Conservation (phyloP, 2,888 invertebrate species). For the Coleophora deauratella region DNA sequence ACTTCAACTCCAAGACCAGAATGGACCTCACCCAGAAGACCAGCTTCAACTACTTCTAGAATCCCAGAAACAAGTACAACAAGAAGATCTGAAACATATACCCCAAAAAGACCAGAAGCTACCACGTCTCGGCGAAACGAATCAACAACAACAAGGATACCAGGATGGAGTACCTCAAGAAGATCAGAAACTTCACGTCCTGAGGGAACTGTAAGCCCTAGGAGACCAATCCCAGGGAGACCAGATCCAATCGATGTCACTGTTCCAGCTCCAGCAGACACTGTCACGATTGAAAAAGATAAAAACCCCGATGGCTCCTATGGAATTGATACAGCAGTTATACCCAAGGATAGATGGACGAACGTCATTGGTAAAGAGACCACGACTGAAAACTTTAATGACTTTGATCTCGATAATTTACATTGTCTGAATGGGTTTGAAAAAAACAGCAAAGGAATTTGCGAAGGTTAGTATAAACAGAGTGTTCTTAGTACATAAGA, state of each 20-base stretch:
- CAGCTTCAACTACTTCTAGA: not conserved
- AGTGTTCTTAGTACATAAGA: no score
- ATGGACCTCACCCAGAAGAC: conserved; percentile 12
- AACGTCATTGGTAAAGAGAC: conserved; percentile 31
- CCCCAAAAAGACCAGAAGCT: conserved; percentile 10
- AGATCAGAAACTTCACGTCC: conserved; percentile 3
- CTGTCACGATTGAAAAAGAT: conserved; percentile 27
- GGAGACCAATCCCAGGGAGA: conserved; percentile 11
- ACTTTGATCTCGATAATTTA: conserved; percentile 39
- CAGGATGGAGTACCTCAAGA: not conserved
- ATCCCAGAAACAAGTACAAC: not conserved
- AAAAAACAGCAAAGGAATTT: conserved; percentile 67
- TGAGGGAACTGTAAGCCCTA: conserved; percentile 11
- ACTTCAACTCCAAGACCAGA: conserved; percentile 3
- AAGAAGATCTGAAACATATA: not conserved
- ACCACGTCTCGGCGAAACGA: not conserved
- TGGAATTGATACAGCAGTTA: conserved; percentile 29
- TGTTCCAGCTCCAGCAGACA: conserved; percentile 22
- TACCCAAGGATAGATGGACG: conserved; percentile 42
- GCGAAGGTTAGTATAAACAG: conserved; percentile 65
- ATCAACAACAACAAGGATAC: not conserved
- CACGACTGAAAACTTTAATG: conserved; percentile 21
- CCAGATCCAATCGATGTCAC: conserved; percentile 24
- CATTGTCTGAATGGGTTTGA: conserved; percentile 71
- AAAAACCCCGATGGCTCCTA: conserved; percentile 30